These are phyloP conservation scores for Leucophenga maculata DNA, from an alignment of 2,888 invertebrate genomes.

Conservation along the genomic window DNA sequence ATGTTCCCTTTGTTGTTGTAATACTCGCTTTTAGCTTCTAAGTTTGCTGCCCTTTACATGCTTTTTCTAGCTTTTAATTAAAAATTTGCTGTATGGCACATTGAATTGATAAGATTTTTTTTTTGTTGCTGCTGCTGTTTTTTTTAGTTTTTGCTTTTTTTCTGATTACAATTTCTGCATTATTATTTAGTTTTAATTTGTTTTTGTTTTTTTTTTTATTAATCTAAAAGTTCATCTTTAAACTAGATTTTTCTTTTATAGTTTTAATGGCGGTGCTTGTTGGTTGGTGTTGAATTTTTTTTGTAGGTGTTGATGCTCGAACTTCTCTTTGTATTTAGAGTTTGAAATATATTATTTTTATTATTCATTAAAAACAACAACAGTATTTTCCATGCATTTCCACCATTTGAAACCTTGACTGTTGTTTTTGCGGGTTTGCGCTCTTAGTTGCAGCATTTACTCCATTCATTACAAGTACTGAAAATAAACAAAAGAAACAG, in stretches of 20 bases:
- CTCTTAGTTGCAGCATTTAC: constrained; percentile 35
- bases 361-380: neutral
- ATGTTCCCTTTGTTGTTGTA: constrained; percentile 44
- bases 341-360: no score
- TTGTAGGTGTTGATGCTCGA: no score
- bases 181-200: no score
- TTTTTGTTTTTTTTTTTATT: neutral
- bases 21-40: constrained; percentile 67
- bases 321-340: no score
- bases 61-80: constrained; percentile 28
- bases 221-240: neutral
- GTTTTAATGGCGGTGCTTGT: constrained; percentile 1
- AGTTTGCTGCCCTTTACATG: constrained; percentile 39
- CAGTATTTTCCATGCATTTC: neutral
- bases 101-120: constrained; percentile 41
- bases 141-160: no score
- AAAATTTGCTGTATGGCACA: constrained; percentile 55
- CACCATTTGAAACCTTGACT: constrained; percentile 34
- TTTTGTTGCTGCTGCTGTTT: no score
- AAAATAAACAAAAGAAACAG: constrained; percentile 30
- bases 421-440: constrained; percentile 25
- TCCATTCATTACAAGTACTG: constrained; percentile 53
- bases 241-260: neutral
- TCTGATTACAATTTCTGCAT: constrained; percentile 2
- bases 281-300: neutral